These are phyloP conservation scores for Zaprionus inermis DNA, from an alignment of 1,140 invertebrate genomes.

Conservation along the genomic window DNA sequence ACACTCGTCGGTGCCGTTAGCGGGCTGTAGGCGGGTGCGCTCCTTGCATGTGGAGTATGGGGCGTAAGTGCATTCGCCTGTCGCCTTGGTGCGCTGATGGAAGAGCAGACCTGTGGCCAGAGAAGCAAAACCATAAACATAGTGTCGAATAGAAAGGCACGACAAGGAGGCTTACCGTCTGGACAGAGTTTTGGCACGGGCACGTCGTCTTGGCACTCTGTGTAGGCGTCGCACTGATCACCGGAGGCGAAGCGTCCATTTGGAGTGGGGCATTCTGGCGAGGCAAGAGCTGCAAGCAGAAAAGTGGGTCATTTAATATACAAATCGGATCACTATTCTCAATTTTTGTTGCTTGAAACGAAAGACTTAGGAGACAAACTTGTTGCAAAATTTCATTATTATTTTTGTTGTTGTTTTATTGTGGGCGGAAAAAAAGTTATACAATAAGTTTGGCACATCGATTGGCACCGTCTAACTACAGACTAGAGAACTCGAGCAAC, in stretches of 20 bases:
- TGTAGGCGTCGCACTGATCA: constrained; percentile 90
- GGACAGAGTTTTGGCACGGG: constrained; percentile 91
- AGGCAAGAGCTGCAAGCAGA: constrained; percentile 43
- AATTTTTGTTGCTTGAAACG: not conserved
- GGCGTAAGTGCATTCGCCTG: constrained; percentile 92
- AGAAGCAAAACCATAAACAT: not conserved
- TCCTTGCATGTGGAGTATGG: constrained; percentile 91
- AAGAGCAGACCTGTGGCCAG: constrained; percentile 86
- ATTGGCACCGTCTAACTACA: constrained; percentile 65
- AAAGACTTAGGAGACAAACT: constrained; percentile 43
- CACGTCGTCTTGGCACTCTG: constrained; percentile 88
- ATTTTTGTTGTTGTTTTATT: constrained; percentile 39
- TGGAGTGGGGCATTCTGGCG: constrained; percentile 86
- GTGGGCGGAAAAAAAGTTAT: constrained; percentile 46
- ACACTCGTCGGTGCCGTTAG: constrained; percentile 89
- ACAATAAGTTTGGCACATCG: constrained; percentile 53
- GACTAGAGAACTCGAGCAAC: constrained; percentile 80
- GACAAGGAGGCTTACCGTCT: constrained; percentile 86
- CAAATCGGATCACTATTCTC: not conserved
- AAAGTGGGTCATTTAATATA: not conserved
- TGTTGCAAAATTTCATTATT: constrained; percentile 8
- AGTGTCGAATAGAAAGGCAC: rapidly evolving
- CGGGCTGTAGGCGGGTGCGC: constrained; percentile 87
- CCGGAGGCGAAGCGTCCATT: constrained; percentile 89
- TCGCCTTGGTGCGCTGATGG: constrained; percentile 89